phyloP scores from a whole-genome alignment of 2,113 vertebrate species.

The Trichechus manatus region DNA sequence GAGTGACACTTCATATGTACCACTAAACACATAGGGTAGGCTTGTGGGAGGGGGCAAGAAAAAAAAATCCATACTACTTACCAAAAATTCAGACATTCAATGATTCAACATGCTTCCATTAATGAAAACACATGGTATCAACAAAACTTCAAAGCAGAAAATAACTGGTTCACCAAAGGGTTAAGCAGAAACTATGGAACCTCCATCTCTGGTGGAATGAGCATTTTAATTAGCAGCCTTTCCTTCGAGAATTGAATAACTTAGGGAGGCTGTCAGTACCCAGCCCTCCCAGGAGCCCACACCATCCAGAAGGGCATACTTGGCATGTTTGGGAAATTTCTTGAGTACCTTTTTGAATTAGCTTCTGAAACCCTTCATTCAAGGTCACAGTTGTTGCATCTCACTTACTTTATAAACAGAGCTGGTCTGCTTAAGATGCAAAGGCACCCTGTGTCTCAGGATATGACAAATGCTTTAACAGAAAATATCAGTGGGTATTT shows the following conservation, averaged over 20 bases:
- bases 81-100: no score
- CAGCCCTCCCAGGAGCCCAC: background rate
- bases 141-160: no score
- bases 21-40: no score
- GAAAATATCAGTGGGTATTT: background rate
- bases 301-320: background rate
- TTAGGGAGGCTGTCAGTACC: background rate
- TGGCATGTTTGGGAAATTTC: conserved; percentile 6
- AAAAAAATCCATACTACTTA: no score
- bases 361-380: conserved; percentile 43
- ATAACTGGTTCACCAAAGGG: no score
- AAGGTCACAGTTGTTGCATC: background rate
- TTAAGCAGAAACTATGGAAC: background rate
- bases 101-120: no score
- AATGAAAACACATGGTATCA: no score
- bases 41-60: no score
- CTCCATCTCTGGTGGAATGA: background rate
- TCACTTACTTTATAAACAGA: conserved; percentile 25
- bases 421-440: background rate
- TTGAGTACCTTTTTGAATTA: conserved; percentile 33
- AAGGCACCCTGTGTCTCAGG: background rate
- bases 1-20: no score
- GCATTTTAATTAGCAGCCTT: conserved; percentile 44
- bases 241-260: background rate
- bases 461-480: background rate